A percentile compares a stretch with the other conserved stretches of the same genome.
These are phyloP conservation scores for Eucriotettix oculatus DNA, from an alignment of 2,888 invertebrate genomes.

Conservation along the genomic window DNA sequence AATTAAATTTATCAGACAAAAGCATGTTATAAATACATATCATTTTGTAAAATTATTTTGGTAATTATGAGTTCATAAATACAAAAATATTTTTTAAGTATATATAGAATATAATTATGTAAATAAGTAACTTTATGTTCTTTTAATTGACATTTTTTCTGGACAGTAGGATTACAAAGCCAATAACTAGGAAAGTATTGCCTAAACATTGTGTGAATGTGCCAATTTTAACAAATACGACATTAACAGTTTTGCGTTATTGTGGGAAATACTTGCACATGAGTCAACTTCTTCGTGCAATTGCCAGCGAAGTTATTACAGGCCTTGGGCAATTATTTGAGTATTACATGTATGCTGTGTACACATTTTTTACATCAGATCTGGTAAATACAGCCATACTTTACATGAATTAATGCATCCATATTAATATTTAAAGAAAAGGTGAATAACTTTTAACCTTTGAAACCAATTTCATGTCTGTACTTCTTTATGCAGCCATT, in stretches of 20 bases:
- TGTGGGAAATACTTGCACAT: slow-evolving; percentile 88
- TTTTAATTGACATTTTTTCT: too few species aligned
- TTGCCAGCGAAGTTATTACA: slow-evolving; percentile 78
- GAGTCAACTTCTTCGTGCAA: slow-evolving; percentile 73
- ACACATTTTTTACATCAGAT: slow-evolving; percentile 68
- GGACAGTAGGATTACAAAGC: neutral
- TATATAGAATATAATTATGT: too few species aligned
- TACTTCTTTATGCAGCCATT: slow-evolving; percentile 26
- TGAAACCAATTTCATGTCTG: neutral
- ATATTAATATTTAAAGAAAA: slow-evolving; percentile 4
- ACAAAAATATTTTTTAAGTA: too few species aligned
- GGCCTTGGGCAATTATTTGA: slow-evolving; percentile 87
- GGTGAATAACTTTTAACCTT: neutral
- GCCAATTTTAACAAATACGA: slow-evolving; percentile 77
- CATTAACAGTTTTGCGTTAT: slow-evolving; percentile 72
- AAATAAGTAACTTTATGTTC: too few species aligned
- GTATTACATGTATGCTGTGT: slow-evolving; percentile 80
- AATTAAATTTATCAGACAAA: too few species aligned
- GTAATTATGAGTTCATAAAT: too few species aligned
- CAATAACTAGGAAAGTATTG: neutral
- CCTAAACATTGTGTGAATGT: slow-evolving; percentile 15
- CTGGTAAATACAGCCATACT: slow-evolving; percentile 32
- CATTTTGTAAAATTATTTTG: too few species aligned
- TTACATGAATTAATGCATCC: slow-evolving; percentile 11
- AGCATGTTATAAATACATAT: too few species aligned